phyloP scores from a whole-genome alignment of 2,888 invertebrate species.

The Drosophila quinaria region DNA sequence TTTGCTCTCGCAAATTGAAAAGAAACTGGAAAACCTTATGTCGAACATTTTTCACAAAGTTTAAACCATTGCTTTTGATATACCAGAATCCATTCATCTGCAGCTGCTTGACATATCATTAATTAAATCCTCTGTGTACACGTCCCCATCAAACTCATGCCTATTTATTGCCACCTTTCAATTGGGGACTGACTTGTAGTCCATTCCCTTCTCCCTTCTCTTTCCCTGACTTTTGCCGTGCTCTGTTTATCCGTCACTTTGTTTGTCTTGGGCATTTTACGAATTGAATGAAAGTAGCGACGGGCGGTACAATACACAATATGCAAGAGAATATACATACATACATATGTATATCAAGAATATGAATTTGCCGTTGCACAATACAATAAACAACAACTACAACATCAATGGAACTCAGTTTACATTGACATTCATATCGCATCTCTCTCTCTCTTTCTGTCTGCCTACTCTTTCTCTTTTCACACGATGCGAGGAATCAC shows the following conservation, averaged over 20 bases:
- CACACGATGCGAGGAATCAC: conserved; percentile 14
- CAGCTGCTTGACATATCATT: conserved; percentile 44
- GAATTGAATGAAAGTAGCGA: conserved; percentile 61
- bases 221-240: neutral
- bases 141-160: conserved; percentile 7
- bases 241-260: conserved; percentile 29
- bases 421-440: conserved; percentile 60
- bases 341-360: conserved; percentile 7
- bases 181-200: conserved; percentile 10
- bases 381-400: conserved; percentile 2
- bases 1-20: neutral
- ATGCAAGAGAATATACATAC: conserved; percentile 3
- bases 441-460: conserved; percentile 1
- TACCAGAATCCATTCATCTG: conserved; percentile 14
- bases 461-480: neutral
- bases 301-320: neutral
- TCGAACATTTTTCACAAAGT: conserved; percentile 7
- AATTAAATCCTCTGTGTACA: conserved; percentile 47
- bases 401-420: conserved; percentile 38
- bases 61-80: conserved; percentile 3
- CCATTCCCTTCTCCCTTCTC: neutral
- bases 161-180: conserved; percentile 37
- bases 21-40: conserved; percentile 10
- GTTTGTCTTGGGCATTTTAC: conserved; percentile 45
- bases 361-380: conserved; percentile 35